phyloP scores from a whole-genome alignment of 2,888 invertebrate genomes.

The Drosophila antonietae region DNA sequence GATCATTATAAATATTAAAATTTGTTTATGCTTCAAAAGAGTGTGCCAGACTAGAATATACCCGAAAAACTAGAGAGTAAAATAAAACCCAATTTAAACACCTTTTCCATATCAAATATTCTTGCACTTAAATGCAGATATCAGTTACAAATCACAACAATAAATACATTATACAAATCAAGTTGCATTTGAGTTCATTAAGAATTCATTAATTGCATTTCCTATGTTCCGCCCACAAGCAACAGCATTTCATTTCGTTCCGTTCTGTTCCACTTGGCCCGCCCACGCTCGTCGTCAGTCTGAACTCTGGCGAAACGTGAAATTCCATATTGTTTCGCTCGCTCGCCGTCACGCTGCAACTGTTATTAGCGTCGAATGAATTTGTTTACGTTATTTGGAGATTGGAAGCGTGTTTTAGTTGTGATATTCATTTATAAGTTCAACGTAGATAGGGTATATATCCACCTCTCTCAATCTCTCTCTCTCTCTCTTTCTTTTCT shows the following conservation, averaged over 20 bases:
- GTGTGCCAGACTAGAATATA: background rate
- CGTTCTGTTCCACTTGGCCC: conserved; percentile 38
- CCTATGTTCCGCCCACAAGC: conserved; percentile 34
- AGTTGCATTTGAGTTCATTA: conserved; percentile 19
- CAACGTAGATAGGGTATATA: conserved; percentile 5
- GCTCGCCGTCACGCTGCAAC: conserved; percentile 22
- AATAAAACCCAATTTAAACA: background rate
- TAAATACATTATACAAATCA: background rate
- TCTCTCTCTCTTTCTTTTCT: background rate
- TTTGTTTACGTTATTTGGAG: conserved; percentile 58
- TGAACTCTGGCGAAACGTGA: conserved; percentile 34
- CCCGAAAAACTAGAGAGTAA: background rate
- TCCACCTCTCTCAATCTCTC: background rate
- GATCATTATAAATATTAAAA: background rate
- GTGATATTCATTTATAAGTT: conserved; percentile 35
- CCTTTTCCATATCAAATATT: background rate
- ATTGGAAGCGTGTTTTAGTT: conserved; percentile 39
- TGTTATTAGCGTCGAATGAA: conserved; percentile 70
- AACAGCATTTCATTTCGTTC: conserved; percentile 14
- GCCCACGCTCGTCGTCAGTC: conserved; percentile 40
- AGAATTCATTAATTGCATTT: conserved; percentile 45
- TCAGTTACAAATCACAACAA: background rate
- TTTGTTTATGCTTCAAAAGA: rapidly evolving
- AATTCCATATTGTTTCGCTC: conserved; percentile 29
- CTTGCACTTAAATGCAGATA: background rate